Conservation (phyloP, 2,888 invertebrate genomes). For the Alviniconcha strummeri region DNA sequence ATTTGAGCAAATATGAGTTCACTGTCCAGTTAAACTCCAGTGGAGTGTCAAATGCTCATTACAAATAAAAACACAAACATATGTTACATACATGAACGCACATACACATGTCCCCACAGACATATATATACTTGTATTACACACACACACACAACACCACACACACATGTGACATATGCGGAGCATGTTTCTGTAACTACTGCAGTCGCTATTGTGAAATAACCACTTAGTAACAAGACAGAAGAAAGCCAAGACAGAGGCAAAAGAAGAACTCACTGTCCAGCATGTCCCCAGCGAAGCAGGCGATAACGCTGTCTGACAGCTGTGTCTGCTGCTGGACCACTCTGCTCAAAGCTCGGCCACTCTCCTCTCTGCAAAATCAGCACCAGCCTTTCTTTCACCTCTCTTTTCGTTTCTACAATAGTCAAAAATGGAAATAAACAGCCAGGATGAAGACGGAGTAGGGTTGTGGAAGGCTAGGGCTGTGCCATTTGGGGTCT, state of each 20-base stretch:
- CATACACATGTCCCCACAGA: background rate
- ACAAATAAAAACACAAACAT: background rate
- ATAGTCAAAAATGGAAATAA: background rate
- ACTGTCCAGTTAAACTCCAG: no score
- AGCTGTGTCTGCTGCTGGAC: slow-evolving; percentile 9
- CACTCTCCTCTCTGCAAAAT: slow-evolving; percentile 8
- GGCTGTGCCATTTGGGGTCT: no score
- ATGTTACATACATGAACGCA: background rate
- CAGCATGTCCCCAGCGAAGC: background rate
- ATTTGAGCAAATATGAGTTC: no score
- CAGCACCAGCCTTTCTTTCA: no score
- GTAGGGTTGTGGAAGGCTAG: background rate
- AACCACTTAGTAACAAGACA: no score
- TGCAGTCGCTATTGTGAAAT: no score
- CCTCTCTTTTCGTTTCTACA: no score
- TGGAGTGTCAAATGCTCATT: no score
- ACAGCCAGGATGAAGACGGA: background rate
- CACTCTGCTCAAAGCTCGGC: background rate
- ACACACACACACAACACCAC: background rate
- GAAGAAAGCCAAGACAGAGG: background rate
- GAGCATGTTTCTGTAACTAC: no score
- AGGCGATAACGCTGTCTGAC: background rate
- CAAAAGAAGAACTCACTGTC: slow-evolving; percentile 3
- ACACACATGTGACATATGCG: background rate
- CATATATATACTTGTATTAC: background rate